Evolutionary conservation across 1,140 invertebrate genomes (phyloP), one percentile per base, ranked within the genome.

Genomic region (Bombus waltoni): DNA sequence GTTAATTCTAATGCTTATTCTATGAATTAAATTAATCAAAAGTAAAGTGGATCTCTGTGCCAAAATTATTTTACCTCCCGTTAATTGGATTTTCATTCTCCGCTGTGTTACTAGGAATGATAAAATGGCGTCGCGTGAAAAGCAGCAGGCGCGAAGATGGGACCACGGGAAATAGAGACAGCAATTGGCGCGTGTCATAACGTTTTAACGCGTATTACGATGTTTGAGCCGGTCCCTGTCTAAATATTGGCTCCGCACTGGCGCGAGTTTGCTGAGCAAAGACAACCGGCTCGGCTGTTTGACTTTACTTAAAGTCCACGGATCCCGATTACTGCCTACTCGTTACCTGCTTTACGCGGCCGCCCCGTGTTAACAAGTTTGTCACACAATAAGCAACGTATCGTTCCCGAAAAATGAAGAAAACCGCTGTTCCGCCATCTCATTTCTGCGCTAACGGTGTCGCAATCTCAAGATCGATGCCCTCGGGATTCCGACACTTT

Each of bases 261-360:
- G 79, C 85, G 80, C 78, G 83, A 92, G 92, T 92, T 92, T 92
- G 87, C 92, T 89, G 85, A 92, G 91, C 85, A 92, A 92, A 92
- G 92, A 90, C 88, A 91, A 91, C 88, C 88, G 90, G 73, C 82
- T 80, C 44, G 78, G 40, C 76, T 91, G 91, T 93, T 93, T 92
- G 88, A 92, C 92, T 93, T 93, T 93, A 92, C 93, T 90, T 88
- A 93, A 92, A 88, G 92, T 92, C 92, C 86, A 93, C 92, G 92
- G 90, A 92, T 93, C 92, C 90, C 92, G 89, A 91, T 93, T 93
- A 91, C 91, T 80, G 88, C 13, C 81, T 87, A 81, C 92, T 88
- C 80, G 86, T 82, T 86, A 83, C 86, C 83, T 82, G 80, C 81
- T 90, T 88, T 86, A 87, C 74, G 40, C 79, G 68, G 22, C 72